phyloP scores from a whole-genome alignment of 2,797 vertebrate species.

The Anisognathus igniventris region DNA sequence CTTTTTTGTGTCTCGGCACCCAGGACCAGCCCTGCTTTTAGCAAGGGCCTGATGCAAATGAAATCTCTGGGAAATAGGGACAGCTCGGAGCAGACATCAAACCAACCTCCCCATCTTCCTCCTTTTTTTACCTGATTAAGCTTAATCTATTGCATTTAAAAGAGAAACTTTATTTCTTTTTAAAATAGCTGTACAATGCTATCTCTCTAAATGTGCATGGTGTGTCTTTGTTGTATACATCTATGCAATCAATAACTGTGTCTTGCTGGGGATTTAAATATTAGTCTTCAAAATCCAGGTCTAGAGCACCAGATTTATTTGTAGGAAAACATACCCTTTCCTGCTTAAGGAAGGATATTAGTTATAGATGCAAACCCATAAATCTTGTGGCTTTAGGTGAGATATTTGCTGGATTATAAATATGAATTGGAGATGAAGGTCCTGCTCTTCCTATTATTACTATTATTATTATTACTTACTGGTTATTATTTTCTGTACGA shows the following conservation, averaged over 20 bases:
- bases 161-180: neutral
- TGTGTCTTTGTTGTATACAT: neutral
- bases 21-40: neutral
- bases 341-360: slow-evolving; percentile 49
- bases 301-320: slow-evolving; percentile 42
- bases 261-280: slow-evolving; percentile 44
- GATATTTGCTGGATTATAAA: slow-evolving; percentile 49
- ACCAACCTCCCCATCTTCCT: neutral
- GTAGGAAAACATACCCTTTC: neutral
- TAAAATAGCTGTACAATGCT: neutral
- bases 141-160: neutral
- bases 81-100: neutral
- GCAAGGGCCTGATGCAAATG: neutral
- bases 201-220: neutral
- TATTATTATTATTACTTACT: slow-evolving; percentile 54
- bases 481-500: slow-evolving; percentile 21
- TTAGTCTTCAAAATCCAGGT: slow-evolving; percentile 34
- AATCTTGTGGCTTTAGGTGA: slow-evolving; percentile 47
- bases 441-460: slow-evolving; percentile 35
- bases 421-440: slow-evolving; percentile 54
- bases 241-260: neutral
- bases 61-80: neutral
- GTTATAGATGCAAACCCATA: slow-evolving; percentile 62
- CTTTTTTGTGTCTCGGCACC: slow-evolving; percentile 39
- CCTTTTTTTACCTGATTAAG: neutral